Conservation (phyloP, 2,888 invertebrate genomes). For the Pseudeuparius sepicola region DNA sequence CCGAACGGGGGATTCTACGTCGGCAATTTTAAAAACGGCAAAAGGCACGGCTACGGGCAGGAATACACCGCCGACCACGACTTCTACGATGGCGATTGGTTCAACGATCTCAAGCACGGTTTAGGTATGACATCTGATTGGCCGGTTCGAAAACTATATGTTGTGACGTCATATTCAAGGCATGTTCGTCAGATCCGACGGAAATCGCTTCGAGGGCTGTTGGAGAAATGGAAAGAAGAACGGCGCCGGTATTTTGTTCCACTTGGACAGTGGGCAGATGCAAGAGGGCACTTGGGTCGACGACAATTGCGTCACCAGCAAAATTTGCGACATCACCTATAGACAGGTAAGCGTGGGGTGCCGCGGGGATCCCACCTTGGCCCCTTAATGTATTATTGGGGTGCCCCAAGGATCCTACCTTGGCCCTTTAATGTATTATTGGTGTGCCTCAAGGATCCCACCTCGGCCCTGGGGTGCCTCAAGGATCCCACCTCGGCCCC, state of each 20-base stretch:
- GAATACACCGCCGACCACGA: too few relatives aligned
- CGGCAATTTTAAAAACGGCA: constrained; percentile 45
- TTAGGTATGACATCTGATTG: constrained; percentile 23
- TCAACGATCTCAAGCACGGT: constrained; percentile 28
- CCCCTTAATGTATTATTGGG: too few relatives aligned
- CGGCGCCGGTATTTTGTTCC: constrained; percentile 55
- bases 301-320: constrained; percentile 46
- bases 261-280: constrained; percentile 52
- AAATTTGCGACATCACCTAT: constrained; percentile 48
- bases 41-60: constrained; percentile 49
- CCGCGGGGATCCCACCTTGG: too few relatives aligned
- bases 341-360: too few relatives aligned
- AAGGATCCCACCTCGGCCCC: too few relatives aligned
- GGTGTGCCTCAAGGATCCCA: too few relatives aligned
- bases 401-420: too few relatives aligned
- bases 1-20: constrained; percentile 50
- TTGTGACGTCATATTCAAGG: constrained; percentile 25
- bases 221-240: constrained; percentile 48
- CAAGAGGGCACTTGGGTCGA: constrained; percentile 55
- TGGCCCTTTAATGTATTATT: too few relatives aligned
- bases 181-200: constrained; percentile 40
- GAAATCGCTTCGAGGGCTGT: constrained; percentile 55
- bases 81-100: constrained; percentile 54
- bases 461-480: too few relatives aligned
- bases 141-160: too few relatives aligned